Evolutionary conservation across 2,888 invertebrate genomes (phyloP).

Genomic region (Escarpia spicata): DNA sequence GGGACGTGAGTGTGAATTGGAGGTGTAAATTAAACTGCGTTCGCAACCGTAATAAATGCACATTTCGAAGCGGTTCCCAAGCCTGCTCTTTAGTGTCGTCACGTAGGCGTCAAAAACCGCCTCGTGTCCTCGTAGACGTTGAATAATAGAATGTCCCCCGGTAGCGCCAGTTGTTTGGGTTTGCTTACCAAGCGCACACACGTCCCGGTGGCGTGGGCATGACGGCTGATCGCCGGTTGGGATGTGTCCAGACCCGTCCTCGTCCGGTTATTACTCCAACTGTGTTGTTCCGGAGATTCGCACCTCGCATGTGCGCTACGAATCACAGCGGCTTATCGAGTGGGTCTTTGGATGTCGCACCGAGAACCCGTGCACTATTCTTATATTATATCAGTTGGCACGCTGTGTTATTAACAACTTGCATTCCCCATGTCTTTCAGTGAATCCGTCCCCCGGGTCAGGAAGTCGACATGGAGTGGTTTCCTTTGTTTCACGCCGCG

Average conservation of each 20-base stretch:
- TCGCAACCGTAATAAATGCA: not conserved
- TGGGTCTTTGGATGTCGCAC: too few species aligned
- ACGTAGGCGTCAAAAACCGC: not conserved
- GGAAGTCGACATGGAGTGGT: too few species aligned
- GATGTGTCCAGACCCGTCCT: not conserved
- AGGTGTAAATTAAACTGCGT: not conserved
- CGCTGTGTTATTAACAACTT: too few species aligned
- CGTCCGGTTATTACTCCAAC: too few species aligned
- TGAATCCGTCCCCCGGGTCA: too few species aligned
- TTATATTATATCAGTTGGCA: too few species aligned
- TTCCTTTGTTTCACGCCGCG: too few species aligned
- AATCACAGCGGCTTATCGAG: too few species aligned
- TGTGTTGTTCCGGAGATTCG: too few species aligned
- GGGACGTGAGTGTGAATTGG: not conserved
- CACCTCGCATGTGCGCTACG: too few species aligned
- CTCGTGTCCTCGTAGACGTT: not conserved
- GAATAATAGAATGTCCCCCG: constrained; percentile 1
- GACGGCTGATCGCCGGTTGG: not conserved
- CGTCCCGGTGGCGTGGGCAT: not conserved
- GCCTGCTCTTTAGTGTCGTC: not conserved
- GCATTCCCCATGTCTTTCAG: too few species aligned
- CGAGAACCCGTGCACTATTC: too few species aligned
- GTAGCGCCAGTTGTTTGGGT: not conserved
- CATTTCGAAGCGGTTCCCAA: not conserved
- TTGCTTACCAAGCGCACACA: not conserved